These are phyloP conservation scores for Gnathonemus longibarbis DNA, from an alignment of 2,113 vertebrate species.

Conservation along the genomic window DNA sequence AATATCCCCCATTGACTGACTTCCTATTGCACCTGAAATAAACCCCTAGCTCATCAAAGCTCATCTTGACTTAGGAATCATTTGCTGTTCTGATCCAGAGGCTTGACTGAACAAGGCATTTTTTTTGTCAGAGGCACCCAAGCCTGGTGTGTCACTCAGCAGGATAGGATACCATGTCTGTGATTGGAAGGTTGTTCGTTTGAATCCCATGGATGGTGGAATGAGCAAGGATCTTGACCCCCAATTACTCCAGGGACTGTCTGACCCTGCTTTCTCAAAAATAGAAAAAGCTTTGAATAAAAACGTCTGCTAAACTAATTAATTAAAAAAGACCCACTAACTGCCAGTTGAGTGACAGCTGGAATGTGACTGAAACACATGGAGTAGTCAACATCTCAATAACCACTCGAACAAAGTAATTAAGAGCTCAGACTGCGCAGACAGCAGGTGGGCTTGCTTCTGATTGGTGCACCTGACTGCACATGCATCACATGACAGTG, in stretches of 20 bases:
- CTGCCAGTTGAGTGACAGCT: neutral
- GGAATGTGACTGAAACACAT: neutral
- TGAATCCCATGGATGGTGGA: neutral
- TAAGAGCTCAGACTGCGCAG: neutral
- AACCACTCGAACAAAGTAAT: neutral
- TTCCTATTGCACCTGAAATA: neutral
- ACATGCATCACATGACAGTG: neutral
- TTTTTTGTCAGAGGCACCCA: neutral
- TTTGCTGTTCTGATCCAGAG: neutral
- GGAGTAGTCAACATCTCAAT: neutral
- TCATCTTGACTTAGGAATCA: neutral
- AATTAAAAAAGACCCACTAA: neutral
- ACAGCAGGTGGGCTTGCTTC: neutral
- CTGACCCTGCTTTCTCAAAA: neutral
- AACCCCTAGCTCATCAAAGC: neutral
- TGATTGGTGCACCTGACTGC: neutral
- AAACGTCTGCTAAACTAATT: neutral
- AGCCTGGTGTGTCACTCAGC: neutral
- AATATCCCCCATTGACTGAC: neutral
- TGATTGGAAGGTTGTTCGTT: neutral
- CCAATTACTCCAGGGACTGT: neutral
- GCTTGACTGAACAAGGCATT: neutral
- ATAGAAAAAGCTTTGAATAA: neutral
- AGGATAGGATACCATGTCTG: neutral
- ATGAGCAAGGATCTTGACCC: neutral